Conservation (phyloP, 2,797 vertebrate species). For the Mionectes olivaceus region DNA sequence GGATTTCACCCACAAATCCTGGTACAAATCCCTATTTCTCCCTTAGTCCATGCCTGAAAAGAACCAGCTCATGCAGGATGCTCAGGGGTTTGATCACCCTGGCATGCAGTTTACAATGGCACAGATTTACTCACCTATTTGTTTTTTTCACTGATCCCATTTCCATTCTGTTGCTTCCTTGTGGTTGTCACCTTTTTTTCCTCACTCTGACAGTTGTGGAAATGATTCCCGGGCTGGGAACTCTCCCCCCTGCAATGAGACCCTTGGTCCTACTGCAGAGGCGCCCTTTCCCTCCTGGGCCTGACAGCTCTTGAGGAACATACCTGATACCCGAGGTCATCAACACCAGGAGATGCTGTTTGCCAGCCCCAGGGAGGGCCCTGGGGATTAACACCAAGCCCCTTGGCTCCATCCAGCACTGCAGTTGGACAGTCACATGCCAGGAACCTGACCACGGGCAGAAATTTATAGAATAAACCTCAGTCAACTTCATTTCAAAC, state of each 20-base stretch:
- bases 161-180: not conserved
- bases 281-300: not conserved
- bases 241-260: accelerated
- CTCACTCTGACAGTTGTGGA: not conserved
- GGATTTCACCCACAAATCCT: not conserved
- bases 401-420: not conserved
- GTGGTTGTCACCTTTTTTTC: not conserved
- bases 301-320: not conserved
- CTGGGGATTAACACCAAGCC: not conserved
- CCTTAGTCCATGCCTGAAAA: not conserved
- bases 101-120: accelerated
- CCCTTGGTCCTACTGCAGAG: not conserved
- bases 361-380: not conserved
- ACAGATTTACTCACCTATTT: not conserved
- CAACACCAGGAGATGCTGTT: accelerated
- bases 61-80: accelerated
- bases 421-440: accelerated
- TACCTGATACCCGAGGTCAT: accelerated
- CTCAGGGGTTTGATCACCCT: not conserved
- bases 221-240: not conserved
- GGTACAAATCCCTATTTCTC: not conserved
- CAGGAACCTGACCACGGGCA: not conserved
- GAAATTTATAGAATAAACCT: not conserved
- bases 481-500: not conserved
- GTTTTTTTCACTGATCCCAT: not conserved